Evolutionary conservation across 2,113 vertebrate genomes (phyloP).

Genomic region (Rhinopomastus cyanomelas): DNA sequence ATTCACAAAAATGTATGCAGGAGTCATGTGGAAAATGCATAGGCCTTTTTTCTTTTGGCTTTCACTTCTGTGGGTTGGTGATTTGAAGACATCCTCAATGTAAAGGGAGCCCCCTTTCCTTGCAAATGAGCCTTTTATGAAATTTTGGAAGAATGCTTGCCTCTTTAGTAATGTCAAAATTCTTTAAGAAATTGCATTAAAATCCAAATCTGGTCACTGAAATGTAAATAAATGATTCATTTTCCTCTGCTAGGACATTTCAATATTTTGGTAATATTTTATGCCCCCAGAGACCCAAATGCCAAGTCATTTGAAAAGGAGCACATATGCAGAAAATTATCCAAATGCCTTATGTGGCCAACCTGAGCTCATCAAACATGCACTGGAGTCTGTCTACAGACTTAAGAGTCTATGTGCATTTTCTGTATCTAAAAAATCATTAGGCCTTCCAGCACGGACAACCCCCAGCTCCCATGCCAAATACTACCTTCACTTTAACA

Average conservation of each 20-base stretch:
- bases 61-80: not conserved
- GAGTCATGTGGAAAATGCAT: not conserved
- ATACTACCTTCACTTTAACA: not conserved
- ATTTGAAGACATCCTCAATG: not conserved
- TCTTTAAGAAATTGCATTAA: not conserved
- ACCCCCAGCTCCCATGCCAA: not conserved
- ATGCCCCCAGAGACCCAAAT: not conserved
- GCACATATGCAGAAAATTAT: slow-evolving; percentile 3
- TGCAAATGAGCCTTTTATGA: not conserved
- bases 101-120: not conserved
- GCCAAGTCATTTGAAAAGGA: not conserved
- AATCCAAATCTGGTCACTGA: not conserved
- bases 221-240: not conserved
- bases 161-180: not conserved
- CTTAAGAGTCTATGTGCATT: not conserved
- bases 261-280: slow-evolving; percentile 32
- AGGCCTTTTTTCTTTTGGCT: not conserved
- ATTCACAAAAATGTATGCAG: not conserved
- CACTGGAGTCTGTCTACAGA: slow-evolving; percentile 17
- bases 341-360: slow-evolving; percentile 17
- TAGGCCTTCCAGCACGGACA: slow-evolving; percentile 21
- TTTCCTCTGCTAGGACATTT: not conserved
- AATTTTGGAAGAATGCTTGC: not conserved
- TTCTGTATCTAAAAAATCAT: not conserved
- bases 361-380: slow-evolving; percentile 32